Conservation (phyloP, 1,140 invertebrate species). For the Streblospio benedicti region DNA sequence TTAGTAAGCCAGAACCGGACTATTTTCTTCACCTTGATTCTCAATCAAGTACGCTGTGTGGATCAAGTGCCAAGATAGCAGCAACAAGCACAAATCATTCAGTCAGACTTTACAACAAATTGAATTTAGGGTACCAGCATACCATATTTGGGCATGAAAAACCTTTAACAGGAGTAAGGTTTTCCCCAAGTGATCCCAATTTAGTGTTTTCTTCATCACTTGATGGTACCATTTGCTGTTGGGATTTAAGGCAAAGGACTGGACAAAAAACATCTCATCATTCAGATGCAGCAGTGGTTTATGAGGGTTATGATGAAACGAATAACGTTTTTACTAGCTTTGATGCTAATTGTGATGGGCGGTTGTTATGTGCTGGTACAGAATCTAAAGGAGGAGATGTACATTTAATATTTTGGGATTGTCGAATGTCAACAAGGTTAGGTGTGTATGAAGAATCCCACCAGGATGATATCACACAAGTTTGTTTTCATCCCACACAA, state of each 20-base stretch:
- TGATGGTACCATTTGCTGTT: conserved; percentile 48
- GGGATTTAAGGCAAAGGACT: conserved; percentile 18
- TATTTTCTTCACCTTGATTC: conserved; percentile 12
- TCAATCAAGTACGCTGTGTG: not conserved
- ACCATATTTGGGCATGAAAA: conserved; percentile 23
- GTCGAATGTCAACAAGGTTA: conserved; percentile 52
- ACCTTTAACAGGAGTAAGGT: conserved; percentile 48
- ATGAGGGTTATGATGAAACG: conserved; percentile 8
- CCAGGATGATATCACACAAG: conserved; percentile 71
- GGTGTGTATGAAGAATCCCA: conserved; percentile 81
- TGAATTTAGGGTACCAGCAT: conserved; percentile 9
- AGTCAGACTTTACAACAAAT: conserved; percentile 13
- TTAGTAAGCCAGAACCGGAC: conserved; percentile 5
- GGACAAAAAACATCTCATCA: conserved; percentile 17
- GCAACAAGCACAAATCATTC: conserved; percentile 20
- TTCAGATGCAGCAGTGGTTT: conserved; percentile 21
- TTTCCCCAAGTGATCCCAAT: conserved; percentile 54
- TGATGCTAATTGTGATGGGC: conserved; percentile 65
- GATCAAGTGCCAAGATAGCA: conserved; percentile 15
- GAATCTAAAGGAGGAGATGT: conserved; percentile 62
- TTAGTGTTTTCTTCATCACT: conserved; percentile 46
- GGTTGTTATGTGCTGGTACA: conserved; percentile 67
- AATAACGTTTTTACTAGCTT: conserved; percentile 52
- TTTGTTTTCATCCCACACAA: conserved; percentile 68
- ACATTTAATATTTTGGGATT: conserved; percentile 54